phyloP scores from a whole-genome alignment of 2,113 vertebrate species.

The Mormyrus lacerda region DNA sequence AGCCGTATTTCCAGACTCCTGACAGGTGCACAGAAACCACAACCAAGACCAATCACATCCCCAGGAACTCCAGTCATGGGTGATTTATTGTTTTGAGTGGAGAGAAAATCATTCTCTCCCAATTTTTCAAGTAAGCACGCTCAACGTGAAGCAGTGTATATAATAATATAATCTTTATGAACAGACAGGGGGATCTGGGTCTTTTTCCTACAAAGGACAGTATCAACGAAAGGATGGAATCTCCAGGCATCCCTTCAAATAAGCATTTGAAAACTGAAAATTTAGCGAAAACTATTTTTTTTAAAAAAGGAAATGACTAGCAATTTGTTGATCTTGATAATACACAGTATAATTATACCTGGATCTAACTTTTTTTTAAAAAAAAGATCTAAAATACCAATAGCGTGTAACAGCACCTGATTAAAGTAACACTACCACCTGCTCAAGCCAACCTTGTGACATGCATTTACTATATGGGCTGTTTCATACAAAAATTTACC shows the following conservation, averaged over 20 bases:
- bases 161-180: neutral
- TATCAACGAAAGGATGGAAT: neutral
- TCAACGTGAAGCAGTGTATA: neutral
- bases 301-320: neutral
- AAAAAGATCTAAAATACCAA: neutral
- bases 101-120: neutral
- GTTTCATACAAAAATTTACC: neutral
- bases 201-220: neutral
- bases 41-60: neutral
- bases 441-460: neutral
- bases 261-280: neutral
- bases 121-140: neutral
- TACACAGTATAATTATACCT: neutral
- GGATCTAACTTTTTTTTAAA: neutral
- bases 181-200: neutral
- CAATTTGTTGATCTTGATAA: neutral
- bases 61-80: neutral
- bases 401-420: neutral
- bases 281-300: neutral
- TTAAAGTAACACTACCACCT: neutral
- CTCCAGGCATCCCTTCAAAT: neutral
- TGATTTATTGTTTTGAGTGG: neutral
- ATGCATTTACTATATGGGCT: neutral
- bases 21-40: neutral
- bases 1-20: neutral